phyloP scores from a whole-genome alignment of 2,797 vertebrate genomes.

The Hydrocynus forskahlii region DNA sequence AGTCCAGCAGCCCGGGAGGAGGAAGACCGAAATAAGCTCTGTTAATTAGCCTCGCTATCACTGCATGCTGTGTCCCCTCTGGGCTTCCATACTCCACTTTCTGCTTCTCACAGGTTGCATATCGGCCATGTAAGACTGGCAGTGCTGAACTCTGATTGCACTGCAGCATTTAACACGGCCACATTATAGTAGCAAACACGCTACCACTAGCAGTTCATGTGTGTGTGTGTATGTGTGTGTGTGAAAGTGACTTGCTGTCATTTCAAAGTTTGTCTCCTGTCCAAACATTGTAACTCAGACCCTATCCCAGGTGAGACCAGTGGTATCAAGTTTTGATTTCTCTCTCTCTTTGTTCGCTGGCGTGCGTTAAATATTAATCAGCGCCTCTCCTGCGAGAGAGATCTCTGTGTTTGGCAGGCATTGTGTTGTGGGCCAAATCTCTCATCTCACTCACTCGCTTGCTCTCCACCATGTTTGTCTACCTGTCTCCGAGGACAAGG shows the following conservation, averaged over 20 bases:
- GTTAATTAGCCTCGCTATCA: conserved; percentile 47
- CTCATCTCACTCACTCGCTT: conserved; percentile 30
- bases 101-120: conserved; percentile 26
- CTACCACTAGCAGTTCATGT: neutral
- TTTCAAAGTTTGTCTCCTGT: conserved; percentile 25
- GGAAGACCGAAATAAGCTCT: conserved; percentile 46
- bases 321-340: conserved; percentile 42
- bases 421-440: conserved; percentile 45
- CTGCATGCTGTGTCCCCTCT: conserved; percentile 23
- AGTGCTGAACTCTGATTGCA: conserved; percentile 17
- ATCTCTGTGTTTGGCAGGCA: conserved; percentile 34
- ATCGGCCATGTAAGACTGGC: neutral
- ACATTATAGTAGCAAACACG: neutral
- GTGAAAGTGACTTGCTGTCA: neutral
- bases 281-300: conserved; percentile 11
- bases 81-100: conserved; percentile 21
- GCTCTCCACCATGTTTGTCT: conserved; percentile 32
- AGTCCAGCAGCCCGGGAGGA: conserved; percentile 36
- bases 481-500: conserved; percentile 39
- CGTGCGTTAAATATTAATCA: conserved; percentile 53
- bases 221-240: neutral
- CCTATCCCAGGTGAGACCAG: conserved; percentile 29
- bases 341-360: conserved; percentile 40
- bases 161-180: conserved; percentile 7
- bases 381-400: neutral